Base-by-base conservation (phyloP, 1,140 invertebrate species). In the Zaprionus africanus region DNA sequence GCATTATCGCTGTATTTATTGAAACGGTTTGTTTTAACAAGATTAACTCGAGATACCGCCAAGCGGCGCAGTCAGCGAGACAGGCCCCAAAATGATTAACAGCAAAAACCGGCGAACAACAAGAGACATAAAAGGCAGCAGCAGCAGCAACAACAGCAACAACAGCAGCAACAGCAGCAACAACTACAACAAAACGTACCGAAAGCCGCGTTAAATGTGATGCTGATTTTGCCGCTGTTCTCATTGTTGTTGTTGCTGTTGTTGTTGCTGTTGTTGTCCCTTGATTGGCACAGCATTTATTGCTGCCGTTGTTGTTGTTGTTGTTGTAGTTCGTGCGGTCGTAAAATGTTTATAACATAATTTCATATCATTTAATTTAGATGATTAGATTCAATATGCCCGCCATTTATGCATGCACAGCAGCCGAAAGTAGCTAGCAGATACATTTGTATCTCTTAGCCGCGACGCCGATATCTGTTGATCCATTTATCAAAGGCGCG, bases 11-110 rank as follows among this genome's bases (percentile, higher is more conserved):
- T 79, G 84, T 88, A 88, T 88, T 88, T 88, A 88, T 88, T 88
- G 84, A 90, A 88, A 88, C 84, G 84, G 84, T 88, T 88, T 88
- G 84, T 88, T 88, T 88, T 88, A 88, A 88, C 84, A 88, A 88
- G 84, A 88, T 88, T 88, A 88, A 90, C 78, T 87, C 81, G 78
- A 76, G 75, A 88, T 88, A 90, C 81, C 68, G 79, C 28, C 80
- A 73, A 68, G 64, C 53, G 28, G 56, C 38, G 24, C 66, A 49
- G 65, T 34, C 22, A 62, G n/a, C 58, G 64, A 78, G 62, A 49
- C 63, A 76, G 81, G 68, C 83, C 84, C 87, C 83, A 88, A 87
- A 87, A 87, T 87, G 83, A 87, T 87, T 87, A 87, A 87, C 83
- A 87, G 84, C 83, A 78, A 81, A 67, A 73, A 73, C 73, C 77